A percentile compares a stretch with the other conserved stretches of the same genome.
Evolutionary conservation across 1,140 invertebrate genomes (phyloP).

Genomic region (Ruditapes philippinarum): DNA sequence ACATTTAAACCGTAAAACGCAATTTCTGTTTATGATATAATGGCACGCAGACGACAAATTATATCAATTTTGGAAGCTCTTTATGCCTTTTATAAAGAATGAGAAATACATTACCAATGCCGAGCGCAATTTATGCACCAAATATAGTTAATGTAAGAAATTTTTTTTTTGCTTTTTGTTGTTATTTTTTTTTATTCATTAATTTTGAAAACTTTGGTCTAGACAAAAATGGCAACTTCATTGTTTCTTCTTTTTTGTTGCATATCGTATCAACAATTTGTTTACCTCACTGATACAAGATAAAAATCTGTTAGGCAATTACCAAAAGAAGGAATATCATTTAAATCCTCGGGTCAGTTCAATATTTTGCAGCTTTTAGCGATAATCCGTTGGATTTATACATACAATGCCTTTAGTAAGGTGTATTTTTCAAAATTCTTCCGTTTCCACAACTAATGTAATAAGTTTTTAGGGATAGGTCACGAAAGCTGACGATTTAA

Average conservation of each 20-base stretch:
- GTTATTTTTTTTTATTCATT: no score
- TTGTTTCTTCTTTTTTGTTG: neutral
- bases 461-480: conserved; percentile 27
- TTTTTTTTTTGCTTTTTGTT: no score
- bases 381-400: neutral
- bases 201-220: no score
- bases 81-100: no score
- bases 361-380: conserved; percentile 5
- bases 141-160: no score
- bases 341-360: neutral
- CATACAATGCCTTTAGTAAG: neutral
- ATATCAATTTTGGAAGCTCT: no score
- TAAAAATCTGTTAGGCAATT: neutral
- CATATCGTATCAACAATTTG: neutral
- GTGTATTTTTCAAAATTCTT: conserved; percentile 11
- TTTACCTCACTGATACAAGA: neutral
- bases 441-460: conserved; percentile 20
- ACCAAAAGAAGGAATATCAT: neutral
- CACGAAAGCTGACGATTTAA: conserved; percentile 40
- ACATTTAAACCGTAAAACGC: no score
- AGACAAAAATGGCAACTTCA: neutral
- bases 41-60: no score
- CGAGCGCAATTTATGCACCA: no score
- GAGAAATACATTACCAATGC: no score
- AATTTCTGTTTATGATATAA: no score